phyloP scores from a whole-genome alignment of 1,140 invertebrate genomes.

The Antheraea mylitta region DNA sequence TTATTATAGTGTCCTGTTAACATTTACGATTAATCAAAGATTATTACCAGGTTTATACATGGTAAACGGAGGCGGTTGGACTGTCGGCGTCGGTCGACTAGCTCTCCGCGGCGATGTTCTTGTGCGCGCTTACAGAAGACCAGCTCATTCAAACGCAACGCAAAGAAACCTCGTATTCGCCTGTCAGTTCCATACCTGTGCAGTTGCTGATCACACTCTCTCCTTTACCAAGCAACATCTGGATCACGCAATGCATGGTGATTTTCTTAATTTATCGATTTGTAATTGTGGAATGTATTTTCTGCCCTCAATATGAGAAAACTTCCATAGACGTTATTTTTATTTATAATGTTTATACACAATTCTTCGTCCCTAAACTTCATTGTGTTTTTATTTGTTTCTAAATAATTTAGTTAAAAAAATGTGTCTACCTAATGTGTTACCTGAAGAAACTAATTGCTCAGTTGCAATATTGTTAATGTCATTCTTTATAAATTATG shows the following conservation, averaged over 20 bases:
- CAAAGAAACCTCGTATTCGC: slow-evolving; percentile 82
- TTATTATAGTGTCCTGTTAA: too few species aligned
- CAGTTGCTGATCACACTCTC: slow-evolving; percentile 89
- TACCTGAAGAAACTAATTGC: too few species aligned
- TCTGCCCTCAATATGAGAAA: too few species aligned
- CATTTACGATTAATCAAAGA: too few species aligned
- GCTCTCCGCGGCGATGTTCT: slow-evolving; percentile 93
- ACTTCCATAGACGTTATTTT: too few species aligned
- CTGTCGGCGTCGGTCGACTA: slow-evolving; percentile 86
- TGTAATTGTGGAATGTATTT: not conserved
- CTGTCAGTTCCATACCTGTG: slow-evolving; percentile 95
- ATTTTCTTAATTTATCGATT: slow-evolving; percentile 19
- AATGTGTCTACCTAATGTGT: too few species aligned
- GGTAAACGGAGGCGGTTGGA: slow-evolving; percentile 83
- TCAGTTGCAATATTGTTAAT: too few species aligned
- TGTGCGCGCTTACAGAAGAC: slow-evolving; percentile 92
- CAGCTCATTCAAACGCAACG: slow-evolving; percentile 58
- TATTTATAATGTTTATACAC: too few species aligned
- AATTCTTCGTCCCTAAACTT: too few species aligned
- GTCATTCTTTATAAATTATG: too few species aligned
- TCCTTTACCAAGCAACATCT: slow-evolving; percentile 92
- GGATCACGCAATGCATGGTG: slow-evolving; percentile 89
- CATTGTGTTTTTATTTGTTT: too few species aligned
- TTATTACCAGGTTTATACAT: slow-evolving; percentile 82
- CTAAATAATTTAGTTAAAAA: too few species aligned